Percentiles rank a stretch among this genome's conserved stretches.
Conservation (phyloP, 2,113 vertebrate species). For the Ictalurus punctatus region DNA sequence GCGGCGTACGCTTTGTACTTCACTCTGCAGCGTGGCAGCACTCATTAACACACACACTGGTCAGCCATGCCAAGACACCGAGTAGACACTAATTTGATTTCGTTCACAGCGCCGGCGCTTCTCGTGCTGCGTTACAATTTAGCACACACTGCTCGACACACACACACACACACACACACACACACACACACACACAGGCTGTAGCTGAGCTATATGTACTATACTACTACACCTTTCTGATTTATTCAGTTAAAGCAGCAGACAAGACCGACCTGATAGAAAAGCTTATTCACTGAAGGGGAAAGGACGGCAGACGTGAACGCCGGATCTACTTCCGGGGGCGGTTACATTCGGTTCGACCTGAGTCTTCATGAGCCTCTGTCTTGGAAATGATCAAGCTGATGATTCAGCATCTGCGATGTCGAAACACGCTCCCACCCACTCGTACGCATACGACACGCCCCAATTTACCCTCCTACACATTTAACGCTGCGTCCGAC, state of each 20-base stretch:
- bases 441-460: background rate
- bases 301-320: background rate
- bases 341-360: background rate
- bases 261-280: background rate
- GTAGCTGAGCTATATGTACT: background rate
- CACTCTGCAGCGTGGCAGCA: slow-evolving; percentile 40
- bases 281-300: background rate
- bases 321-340: background rate
- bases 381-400: background rate
- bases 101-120: slow-evolving; percentile 33
- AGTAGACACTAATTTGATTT: slow-evolving; percentile 56
- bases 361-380: background rate
- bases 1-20: slow-evolving; percentile 47
- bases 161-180: slow-evolving; percentile 38
- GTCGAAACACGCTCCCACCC: background rate
- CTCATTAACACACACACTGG: slow-evolving; percentile 55
- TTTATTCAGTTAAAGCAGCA: background rate
- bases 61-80: slow-evolving; percentile 50
- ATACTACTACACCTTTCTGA: background rate
- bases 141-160: slow-evolving; percentile 29
- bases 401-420: background rate
- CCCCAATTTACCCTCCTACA: background rate
- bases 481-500: background rate
- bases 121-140: slow-evolving; percentile 38
- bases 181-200: slow-evolving; percentile 14